Base-by-base conservation (phyloP, 2,888 invertebrate species). In the Pteria penguin region DNA sequence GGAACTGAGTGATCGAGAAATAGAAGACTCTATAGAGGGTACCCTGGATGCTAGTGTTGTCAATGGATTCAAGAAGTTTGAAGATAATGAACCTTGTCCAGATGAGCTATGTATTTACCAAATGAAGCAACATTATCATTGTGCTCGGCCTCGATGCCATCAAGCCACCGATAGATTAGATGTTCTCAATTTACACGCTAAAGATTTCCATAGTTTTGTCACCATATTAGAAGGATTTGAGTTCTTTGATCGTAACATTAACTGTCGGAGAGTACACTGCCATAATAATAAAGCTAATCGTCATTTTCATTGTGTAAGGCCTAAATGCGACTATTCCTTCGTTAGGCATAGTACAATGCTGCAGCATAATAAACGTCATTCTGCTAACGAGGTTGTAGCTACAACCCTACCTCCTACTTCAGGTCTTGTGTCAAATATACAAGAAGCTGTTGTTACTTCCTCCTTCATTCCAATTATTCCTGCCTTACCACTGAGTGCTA, bases 181-280 rank as follows among this genome's bases (percentile, higher is more conserved):
- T 79, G 94, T 95, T 52, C 94, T 97, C 85, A 94, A 96, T 76
- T 95, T 95, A 85, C 97, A 97, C 90, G 95, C 96, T 92, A 95
- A 96, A 87, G 97, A 97, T 91, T 96, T 96, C 86, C 97, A 97
- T 91, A 95, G 95, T 80, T 95, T 96, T 84, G 94, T 95, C 58
- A 96, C 96, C 84, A 95, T 97, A 70, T 93, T 96, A 52, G 96
- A 97, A 45, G 96, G 96, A 0, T 97, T 96, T 89, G 96, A 96
- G 78, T 96, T 96, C 91, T 97, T 96, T 91, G 96, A 96, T 89
- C 94, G 93, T 67, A 94, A 94, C 88, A 94, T 95, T 24, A 95
- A 96, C 88, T 96, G 96, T 87, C 93, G 95, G 33, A 91, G 95
- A 54, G 91, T 93, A 1, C 94, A 94, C 77, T 96, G 96, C 90